Percentiles rank a stretch among this genome's conserved stretches.
These are phyloP conservation scores for Glyptemys insculpta DNA, from an alignment of 2,797 vertebrate species.

Conservation along the genomic window DNA sequence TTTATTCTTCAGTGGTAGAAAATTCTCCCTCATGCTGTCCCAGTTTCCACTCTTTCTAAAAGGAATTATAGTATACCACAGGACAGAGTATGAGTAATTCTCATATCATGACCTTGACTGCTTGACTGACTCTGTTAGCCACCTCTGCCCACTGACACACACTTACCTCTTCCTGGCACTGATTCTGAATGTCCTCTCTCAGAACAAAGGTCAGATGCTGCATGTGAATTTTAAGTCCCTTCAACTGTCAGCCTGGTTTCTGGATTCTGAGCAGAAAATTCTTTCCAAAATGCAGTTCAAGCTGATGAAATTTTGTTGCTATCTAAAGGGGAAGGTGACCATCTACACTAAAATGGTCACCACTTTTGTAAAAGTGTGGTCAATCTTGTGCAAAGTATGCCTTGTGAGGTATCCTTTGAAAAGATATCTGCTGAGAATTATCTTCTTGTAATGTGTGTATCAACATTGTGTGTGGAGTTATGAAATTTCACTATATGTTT, in stretches of 20 bases:
- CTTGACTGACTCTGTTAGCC: background rate
- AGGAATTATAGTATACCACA: background rate
- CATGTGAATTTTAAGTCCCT: background rate
- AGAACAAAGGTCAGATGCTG: background rate
- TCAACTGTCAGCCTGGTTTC: background rate
- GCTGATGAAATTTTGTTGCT: background rate
- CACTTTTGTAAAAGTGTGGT: too few relatives aligned
- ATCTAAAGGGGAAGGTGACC: too few relatives aligned
- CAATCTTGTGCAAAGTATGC: too few relatives aligned
- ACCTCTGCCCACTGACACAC: background rate
- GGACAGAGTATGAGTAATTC: background rate
- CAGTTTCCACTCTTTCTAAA: background rate
- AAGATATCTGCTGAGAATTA: too few relatives aligned
- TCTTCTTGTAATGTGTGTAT: too few relatives aligned
- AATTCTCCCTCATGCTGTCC: background rate
- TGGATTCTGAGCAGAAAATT: background rate
- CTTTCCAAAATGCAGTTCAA: background rate
- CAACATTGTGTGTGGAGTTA: too few relatives aligned
- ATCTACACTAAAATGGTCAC: too few relatives aligned
- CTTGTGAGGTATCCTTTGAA: too few relatives aligned
- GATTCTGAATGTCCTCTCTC: background rate
- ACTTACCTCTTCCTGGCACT: background rate
- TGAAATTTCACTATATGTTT: too few relatives aligned
- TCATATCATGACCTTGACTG: background rate
- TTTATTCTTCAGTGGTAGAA: background rate